These are phyloP conservation scores for Natator depressus DNA, from an alignment of 2,113 vertebrate genomes.

Conservation along the genomic window DNA sequence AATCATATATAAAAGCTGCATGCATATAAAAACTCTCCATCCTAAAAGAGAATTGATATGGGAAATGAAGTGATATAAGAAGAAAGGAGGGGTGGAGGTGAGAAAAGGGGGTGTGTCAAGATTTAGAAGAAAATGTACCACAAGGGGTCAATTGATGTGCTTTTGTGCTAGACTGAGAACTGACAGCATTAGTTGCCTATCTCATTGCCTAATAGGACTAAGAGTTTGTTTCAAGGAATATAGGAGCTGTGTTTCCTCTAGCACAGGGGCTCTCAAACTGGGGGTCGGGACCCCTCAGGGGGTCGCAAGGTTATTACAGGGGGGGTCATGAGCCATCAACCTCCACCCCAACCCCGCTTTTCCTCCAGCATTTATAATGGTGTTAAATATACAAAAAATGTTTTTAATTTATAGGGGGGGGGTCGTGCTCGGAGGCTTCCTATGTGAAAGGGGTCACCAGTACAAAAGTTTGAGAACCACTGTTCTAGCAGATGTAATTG, in stretches of 20 bases:
- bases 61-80: neutral
- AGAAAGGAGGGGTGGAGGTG: neutral
- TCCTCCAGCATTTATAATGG: too few relatives aligned
- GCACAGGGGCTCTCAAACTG: neutral
- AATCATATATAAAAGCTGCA: fast-evolving
- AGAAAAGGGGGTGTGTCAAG: neutral
- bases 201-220: fast-evolving
- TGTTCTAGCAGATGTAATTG: fast-evolving
- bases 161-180: neutral
- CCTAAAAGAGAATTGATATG: neutral
- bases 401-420: too few relatives aligned
- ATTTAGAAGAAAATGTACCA: neutral
- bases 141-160: neutral
- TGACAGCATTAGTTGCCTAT: fast-evolving
- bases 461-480: too few relatives aligned
- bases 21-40: neutral
- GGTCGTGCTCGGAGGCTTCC: too few relatives aligned
- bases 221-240: neutral
- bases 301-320: too few relatives aligned
- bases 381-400: too few relatives aligned
- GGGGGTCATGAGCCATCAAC: too few relatives aligned
- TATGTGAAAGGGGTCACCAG: too few relatives aligned
- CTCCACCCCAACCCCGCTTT: too few relatives aligned
- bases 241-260: fast-evolving
- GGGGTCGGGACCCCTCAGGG: too few relatives aligned